Base-by-base conservation (phyloP, 2,113 vertebrate species). In the Brachypteracias leptosomus region DNA sequence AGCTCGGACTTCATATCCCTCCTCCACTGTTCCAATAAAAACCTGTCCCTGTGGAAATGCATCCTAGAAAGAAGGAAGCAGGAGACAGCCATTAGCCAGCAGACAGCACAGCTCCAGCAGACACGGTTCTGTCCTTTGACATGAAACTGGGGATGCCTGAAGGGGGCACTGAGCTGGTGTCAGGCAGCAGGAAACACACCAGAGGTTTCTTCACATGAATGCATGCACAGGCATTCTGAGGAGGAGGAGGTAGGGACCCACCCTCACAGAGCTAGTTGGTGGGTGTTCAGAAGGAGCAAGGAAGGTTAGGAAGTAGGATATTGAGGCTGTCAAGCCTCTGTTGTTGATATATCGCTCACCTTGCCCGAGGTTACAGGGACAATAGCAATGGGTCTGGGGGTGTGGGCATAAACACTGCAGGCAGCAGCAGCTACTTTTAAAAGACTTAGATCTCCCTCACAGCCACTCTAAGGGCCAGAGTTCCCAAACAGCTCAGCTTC, bases 41-140 rank as follows among this genome's bases (percentile, higher is more conserved):
- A 99, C 97, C 40, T 97, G 98, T 38, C 99, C 99, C 75, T 98
- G 97, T 90, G 99, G 98, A 91, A 98, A 98, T 5, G 99, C 98
- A 61, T 99, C 99, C 99, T 99, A 84, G 25, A 94, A 88, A 81
- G 51, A 65, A 74, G 22, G 66, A 58, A 66, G 88, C 71, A 96
- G 49, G 77, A 70, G 54, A 84, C 55, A 94, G 35, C 46, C 55
- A 13, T 94, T 33, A 83, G 74, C 19, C 65, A 74, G 67, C 1
- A 19, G 65, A 19, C 28, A 55, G 25, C 1, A 2, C 40, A 77
- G 71, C 62, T 89, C 46, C 55, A 66, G 62, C 31, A 88, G 70
- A 54, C 42, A 16, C n/a, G 46, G n/a, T 49, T 47, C 85, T 61
- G 1, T 33, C 80, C 35, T 74, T 35, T 28, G 33, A 31, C 44